These are phyloP conservation scores for Cheilosia vernalis DNA, from an alignment of 2,888 invertebrate genomes.

Conservation along the genomic window DNA sequence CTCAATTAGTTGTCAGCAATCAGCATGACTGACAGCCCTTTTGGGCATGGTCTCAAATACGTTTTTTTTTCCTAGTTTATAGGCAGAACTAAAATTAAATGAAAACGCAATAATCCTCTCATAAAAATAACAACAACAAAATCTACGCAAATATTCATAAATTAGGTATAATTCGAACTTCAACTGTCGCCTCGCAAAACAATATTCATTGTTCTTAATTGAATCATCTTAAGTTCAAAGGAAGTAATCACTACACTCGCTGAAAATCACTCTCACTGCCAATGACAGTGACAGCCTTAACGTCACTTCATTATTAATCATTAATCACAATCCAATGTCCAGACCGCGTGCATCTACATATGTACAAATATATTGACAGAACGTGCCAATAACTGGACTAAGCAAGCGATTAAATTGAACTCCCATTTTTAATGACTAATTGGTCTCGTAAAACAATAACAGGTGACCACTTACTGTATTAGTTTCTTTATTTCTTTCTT, in stretches of 20 bases:
- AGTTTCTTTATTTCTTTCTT: background rate
- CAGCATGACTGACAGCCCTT: too few species aligned
- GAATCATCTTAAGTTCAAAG: slow-evolving; percentile 29
- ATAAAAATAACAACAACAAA: background rate
- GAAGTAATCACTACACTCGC: background rate
- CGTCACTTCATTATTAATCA: slow-evolving; percentile 19
- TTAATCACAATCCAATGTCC: slow-evolving; percentile 29
- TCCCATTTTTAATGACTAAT: slow-evolving; percentile 45
- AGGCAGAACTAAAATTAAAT: too few species aligned
- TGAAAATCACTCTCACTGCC: slow-evolving; percentile 5
- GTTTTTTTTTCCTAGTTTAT: too few species aligned
- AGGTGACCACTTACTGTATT: slow-evolving; percentile 20
- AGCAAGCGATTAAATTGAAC: slow-evolving; percentile 14
- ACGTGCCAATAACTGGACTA: slow-evolving; percentile 37
- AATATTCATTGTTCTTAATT: slow-evolving; percentile 17
- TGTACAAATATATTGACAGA: slow-evolving; percentile 20
- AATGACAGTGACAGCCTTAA: slow-evolving; percentile 6
- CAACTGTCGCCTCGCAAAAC: background rate
- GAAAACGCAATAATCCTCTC: too few species aligned
- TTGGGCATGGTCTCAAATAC: too few species aligned
- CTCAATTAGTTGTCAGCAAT: too few species aligned
- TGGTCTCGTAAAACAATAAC: slow-evolving; percentile 21
- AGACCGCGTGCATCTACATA: background rate
- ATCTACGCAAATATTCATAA: background rate
- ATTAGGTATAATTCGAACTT: too few species aligned